Evolutionary conservation across 1,140 invertebrate genomes (phyloP).

Genomic region (Cyclargus thomasi): DNA sequence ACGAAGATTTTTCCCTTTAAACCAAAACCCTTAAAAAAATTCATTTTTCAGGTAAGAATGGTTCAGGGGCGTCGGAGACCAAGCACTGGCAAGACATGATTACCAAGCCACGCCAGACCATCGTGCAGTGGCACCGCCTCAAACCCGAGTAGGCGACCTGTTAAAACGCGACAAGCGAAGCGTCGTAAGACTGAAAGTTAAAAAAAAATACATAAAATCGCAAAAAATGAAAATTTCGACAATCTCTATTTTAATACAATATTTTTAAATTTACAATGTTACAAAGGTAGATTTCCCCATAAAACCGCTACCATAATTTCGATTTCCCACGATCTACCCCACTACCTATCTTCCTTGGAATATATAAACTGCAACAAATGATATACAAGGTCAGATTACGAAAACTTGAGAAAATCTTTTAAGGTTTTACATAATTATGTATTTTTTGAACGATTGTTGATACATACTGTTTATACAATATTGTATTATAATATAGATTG

Average conservation of each 20-base stretch:
- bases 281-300: not conserved
- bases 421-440: not conserved
- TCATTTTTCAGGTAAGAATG: constrained; percentile 87
- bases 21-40: no score
- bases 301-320: not conserved
- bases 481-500: constrained; percentile 16
- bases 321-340: not conserved
- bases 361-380: not conserved
- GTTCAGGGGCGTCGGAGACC: constrained; percentile 92
- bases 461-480: constrained; percentile 7
- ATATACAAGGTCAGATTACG: not conserved
- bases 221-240: constrained; percentile 39
- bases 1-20: no score
- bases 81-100: constrained; percentile 98
- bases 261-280: constrained; percentile 25
- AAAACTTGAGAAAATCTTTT: not conserved
- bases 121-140: constrained; percentile 93
- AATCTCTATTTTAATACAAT: constrained; percentile 30
- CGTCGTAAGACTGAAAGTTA: constrained; percentile 71
- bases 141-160: constrained; percentile 83
- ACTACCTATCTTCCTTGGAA: not conserved
- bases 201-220: constrained; percentile 32
- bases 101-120: constrained; percentile 93
- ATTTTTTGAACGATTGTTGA: not conserved
- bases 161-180: constrained; percentile 31